Evolutionary conservation across 2,888 invertebrate genomes (phyloP).

Genomic region (Aproaerema taeniolella): DNA sequence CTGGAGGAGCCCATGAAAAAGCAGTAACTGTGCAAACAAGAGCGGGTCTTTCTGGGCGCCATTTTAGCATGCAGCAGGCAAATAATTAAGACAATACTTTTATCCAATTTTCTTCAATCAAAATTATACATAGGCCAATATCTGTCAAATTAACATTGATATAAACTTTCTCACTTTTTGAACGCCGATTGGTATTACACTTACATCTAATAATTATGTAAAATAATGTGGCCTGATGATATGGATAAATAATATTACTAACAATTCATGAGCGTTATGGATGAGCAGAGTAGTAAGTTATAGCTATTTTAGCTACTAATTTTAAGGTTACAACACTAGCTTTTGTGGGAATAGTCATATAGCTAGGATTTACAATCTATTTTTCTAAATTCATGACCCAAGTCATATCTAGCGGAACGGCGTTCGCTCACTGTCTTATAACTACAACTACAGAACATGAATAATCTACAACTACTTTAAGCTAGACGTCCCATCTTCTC

Average conservation of each 20-base stretch:
- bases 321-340: constrained; percentile 52
- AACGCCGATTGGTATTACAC: constrained; percentile 32
- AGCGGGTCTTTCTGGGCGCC: constrained; percentile 38
- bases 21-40: constrained; percentile 47
- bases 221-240: constrained; percentile 36
- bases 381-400: constrained; percentile 42
- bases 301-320: constrained; percentile 48
- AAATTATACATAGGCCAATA: constrained; percentile 33
- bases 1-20: constrained; percentile 39
- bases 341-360: constrained; percentile 42
- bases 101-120: constrained; percentile 8
- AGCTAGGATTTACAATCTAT: constrained; percentile 49
- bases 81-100: constrained; percentile 33
- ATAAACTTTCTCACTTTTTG: constrained; percentile 25
- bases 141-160: constrained; percentile 19
- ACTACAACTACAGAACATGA: constrained; percentile 65
- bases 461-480: constrained; percentile 65
- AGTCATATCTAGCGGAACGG: constrained; percentile 45
- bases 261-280: constrained; percentile 45
- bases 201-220: constrained; percentile 44
- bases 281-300: constrained; percentile 42
- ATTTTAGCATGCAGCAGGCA: constrained; percentile 72
- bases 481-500: constrained; percentile 70
- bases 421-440: constrained; percentile 53
- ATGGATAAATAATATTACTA: constrained; percentile 32